phyloP scores from a whole-genome alignment of 2,888 invertebrate species.

The Xestia xanthographa region DNA sequence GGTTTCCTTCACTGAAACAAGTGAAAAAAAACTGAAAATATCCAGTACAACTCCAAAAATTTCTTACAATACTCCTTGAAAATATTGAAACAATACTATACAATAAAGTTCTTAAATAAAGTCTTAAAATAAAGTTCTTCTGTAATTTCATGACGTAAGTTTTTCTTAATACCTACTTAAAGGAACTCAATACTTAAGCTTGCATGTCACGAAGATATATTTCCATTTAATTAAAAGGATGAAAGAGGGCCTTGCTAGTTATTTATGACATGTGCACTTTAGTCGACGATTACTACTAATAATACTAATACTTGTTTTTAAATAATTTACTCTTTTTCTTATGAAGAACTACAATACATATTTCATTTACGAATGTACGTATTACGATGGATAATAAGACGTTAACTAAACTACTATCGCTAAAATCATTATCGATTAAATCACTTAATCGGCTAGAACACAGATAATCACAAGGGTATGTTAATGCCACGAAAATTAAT shows the following conservation, averaged over 20 bases:
- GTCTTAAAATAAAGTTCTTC: conserved; percentile 27
- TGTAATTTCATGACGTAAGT: conserved; percentile 39
- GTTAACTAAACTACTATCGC: not conserved
- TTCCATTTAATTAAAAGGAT: conserved; percentile 56
- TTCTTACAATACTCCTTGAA: conserved; percentile 24
- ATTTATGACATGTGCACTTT: conserved; percentile 11
- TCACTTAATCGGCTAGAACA: conserved; percentile 47
- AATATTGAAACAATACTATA: conserved; percentile 1
- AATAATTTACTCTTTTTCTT: too few species aligned
- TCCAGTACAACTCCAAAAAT: conserved; percentile 28
- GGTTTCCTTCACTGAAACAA: too few species aligned
- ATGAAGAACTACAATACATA: conserved; percentile 30
- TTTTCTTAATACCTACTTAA: conserved; percentile 17
- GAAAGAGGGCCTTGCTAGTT: conserved; percentile 1
- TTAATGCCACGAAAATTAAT: conserved; percentile 74
- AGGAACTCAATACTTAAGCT: conserved; percentile 20
- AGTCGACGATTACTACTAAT: conserved; percentile 12
- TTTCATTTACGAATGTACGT: not conserved
- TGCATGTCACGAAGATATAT: conserved; percentile 38
- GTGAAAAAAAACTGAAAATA: not conserved
- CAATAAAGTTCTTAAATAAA: too few species aligned
- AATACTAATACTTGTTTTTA: too few species aligned
- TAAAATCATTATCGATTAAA: conserved; percentile 26
- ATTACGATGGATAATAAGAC: not conserved
- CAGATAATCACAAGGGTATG: conserved; percentile 66